Percentiles rank a stretch among this genome's conserved stretches.
Conservation (phyloP, 2,797 vertebrate species). For the Pseudomugil tenellus region DNA sequence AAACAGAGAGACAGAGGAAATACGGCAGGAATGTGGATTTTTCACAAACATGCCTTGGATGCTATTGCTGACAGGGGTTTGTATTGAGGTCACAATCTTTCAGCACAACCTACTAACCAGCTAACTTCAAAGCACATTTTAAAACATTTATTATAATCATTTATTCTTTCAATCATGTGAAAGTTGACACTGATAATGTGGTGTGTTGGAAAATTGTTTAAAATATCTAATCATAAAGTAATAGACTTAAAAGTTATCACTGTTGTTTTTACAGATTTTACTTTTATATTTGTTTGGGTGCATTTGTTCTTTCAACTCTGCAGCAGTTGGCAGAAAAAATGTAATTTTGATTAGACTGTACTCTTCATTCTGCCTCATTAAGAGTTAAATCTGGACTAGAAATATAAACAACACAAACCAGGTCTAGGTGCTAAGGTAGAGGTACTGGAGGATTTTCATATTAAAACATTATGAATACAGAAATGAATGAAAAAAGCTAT, state of each 20-base stretch:
- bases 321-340: too few species aligned
- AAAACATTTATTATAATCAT: not conserved
- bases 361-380: too few species aligned
- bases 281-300: not conserved
- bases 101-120: not conserved
- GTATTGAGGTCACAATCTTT: too few species aligned
- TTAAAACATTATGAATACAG: not conserved
- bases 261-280: not conserved
- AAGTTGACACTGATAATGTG: not conserved
- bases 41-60: slow-evolving; percentile 1
- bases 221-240: too few species aligned
- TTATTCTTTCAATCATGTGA: not conserved
- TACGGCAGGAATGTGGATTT: slow-evolving; percentile 9
- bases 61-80: too few species aligned
- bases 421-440: not conserved
- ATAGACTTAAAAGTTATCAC: not conserved
- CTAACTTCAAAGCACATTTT: not conserved
- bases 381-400: too few species aligned
- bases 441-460: not conserved
- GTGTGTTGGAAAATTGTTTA: too few species aligned
- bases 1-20: slow-evolving; percentile 8
- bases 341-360: not conserved
- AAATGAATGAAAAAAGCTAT: not conserved
- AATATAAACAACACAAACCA: not conserved
- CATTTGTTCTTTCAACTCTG: not conserved